These are phyloP conservation scores for Drosophila mercatorum DNA, from an alignment of 2,888 invertebrate genomes.

Conservation along the genomic window DNA sequence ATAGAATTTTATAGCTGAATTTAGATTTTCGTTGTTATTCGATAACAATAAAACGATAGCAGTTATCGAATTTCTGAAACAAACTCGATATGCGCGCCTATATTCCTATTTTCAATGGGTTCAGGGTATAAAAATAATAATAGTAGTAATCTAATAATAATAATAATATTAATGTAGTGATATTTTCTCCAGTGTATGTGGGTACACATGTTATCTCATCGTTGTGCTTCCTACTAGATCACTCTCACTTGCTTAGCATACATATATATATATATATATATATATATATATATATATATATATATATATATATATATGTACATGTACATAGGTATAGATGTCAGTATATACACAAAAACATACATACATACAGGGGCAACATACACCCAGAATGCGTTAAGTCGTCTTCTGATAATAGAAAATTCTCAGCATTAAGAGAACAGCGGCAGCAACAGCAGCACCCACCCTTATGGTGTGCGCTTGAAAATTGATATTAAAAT, in stretches of 20 bases:
- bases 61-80: too few species aligned
- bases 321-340: background rate
- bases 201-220: background rate
- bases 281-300: background rate
- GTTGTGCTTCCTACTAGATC: background rate
- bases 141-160: too few species aligned
- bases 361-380: background rate
- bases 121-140: too few species aligned
- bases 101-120: too few species aligned
- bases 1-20: too few species aligned
- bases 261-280: background rate
- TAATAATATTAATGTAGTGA: too few species aligned
- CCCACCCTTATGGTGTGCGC: background rate
- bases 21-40: too few species aligned
- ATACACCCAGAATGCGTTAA: constrained; percentile 8
- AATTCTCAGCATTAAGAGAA: constrained; percentile 25
- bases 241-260: constrained; percentile 5
- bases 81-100: too few species aligned
- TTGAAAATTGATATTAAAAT: constrained; percentile 34
- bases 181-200: background rate
- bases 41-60: too few species aligned
- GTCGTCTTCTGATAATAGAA: constrained; percentile 42
- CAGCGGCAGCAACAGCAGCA: constrained; percentile 17
- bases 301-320: background rate
- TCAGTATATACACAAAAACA: background rate